phyloP scores from a whole-genome alignment of 2,888 invertebrate genomes.

The Poecilus cupreus region DNA sequence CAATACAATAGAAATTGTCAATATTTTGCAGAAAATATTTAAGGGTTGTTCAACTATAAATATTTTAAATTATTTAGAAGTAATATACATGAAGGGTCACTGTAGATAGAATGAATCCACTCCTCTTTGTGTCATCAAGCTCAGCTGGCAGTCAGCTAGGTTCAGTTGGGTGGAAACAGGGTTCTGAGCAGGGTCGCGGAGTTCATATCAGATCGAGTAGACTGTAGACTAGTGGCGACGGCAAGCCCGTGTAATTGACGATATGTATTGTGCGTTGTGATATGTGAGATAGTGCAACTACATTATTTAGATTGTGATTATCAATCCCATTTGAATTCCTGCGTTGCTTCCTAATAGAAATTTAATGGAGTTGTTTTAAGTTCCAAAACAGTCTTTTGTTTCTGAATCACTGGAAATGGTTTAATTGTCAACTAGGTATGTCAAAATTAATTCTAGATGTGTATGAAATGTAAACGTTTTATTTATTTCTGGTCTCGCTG shows the following conservation, averaged over 20 bases:
- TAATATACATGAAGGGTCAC: too few species aligned
- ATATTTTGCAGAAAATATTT: not conserved
- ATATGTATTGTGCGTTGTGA: conserved; percentile 20
- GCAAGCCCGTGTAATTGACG: not conserved
- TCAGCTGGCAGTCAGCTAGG: conserved; percentile 25
- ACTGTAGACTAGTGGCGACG: not conserved
- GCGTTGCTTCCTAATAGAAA: not conserved
- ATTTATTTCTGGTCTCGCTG: not conserved
- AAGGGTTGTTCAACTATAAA: not conserved
- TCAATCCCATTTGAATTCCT: not conserved
- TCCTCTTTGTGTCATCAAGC: conserved; percentile 9
- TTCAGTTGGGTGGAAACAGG: conserved; percentile 23
- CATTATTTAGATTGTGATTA: not conserved
- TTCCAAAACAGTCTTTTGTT: conserved; percentile 39
- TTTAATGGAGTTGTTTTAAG: conserved; percentile 21
- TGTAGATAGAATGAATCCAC: not conserved
- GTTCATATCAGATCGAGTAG: not conserved
- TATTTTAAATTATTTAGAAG: too few species aligned
- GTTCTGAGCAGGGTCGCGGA: not conserved
- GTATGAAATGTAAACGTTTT: not conserved
- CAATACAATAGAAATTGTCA: too few species aligned
- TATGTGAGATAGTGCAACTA: conserved; percentile 1
- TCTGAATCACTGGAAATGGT: conserved; percentile 39
- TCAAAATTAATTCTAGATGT: conserved; percentile 34
- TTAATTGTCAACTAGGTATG: conserved; percentile 44